phyloP scores from a whole-genome alignment of 1,140 invertebrate genomes.

The Bombus pyrosoma region DNA sequence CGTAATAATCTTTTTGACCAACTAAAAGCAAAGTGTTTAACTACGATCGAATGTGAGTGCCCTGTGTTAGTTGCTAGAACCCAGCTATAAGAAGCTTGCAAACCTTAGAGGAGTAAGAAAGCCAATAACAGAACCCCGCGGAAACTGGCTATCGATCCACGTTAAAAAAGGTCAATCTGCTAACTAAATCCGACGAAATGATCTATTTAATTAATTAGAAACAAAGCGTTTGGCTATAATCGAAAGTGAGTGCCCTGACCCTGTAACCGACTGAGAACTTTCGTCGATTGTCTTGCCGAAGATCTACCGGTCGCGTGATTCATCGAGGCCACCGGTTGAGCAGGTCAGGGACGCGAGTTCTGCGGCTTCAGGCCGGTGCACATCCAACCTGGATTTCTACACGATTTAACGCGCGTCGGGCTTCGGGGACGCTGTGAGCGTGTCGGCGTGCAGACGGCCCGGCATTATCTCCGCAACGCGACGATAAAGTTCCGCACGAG shows the following conservation, averaged over 20 bases:
- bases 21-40: too few relatives aligned
- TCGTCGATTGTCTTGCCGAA: constrained; percentile 56
- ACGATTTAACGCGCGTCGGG: constrained; percentile 55
- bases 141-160: too few relatives aligned
- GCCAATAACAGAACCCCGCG: too few relatives aligned
- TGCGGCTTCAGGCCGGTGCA: constrained; percentile 58
- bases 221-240: too few relatives aligned
- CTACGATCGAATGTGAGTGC: too few relatives aligned
- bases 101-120: too few relatives aligned
- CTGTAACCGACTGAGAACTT: constrained; percentile 43
- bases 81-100: too few relatives aligned
- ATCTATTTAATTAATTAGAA: too few relatives aligned
- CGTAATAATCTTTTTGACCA: too few relatives aligned
- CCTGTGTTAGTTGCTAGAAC: too few relatives aligned
- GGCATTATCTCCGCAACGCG: constrained; percentile 9
- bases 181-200: too few relatives aligned
- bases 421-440: constrained; percentile 22
- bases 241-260: neutral
- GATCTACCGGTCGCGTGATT: constrained; percentile 64
- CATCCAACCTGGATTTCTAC: constrained; percentile 61
- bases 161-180: too few relatives aligned
- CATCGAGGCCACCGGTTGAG: constrained; percentile 65
- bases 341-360: constrained; percentile 63
- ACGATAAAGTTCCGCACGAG: constrained; percentile 47
- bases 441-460: neutral